phyloP scores from a whole-genome alignment of 2,888 invertebrate species.

The Carcina quercana region DNA sequence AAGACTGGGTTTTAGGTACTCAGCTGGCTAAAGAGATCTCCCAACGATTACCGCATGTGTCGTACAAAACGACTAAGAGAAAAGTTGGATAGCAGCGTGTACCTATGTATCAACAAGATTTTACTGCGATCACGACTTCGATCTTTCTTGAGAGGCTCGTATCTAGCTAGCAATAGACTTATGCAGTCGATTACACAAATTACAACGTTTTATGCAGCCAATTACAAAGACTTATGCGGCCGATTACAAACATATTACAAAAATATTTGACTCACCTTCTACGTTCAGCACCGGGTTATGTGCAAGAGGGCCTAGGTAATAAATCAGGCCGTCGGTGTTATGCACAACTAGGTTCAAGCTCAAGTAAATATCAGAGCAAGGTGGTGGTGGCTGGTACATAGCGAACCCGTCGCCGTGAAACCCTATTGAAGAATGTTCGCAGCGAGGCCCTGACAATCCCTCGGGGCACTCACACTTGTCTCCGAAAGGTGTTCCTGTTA shows the following conservation, averaged over 20 bases:
- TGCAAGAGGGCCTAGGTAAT: conserved; percentile 91
- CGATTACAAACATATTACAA: conserved; percentile 10
- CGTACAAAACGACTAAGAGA: too few relatives aligned
- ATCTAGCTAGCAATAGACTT: too few relatives aligned
- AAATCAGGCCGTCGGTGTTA: conserved; percentile 85
- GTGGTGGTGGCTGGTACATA: conserved; percentile 90
- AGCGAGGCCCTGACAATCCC: conserved; percentile 89
- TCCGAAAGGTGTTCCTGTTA: conserved; percentile 69
- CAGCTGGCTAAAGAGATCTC: too few relatives aligned
- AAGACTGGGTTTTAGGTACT: too few relatives aligned
- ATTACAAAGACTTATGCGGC: too few relatives aligned
- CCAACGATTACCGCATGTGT: too few relatives aligned
- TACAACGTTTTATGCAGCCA: too few relatives aligned
- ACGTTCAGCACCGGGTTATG: conserved; percentile 77
- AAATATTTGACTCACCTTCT: conserved; percentile 73
- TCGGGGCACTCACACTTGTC: conserved; percentile 87
- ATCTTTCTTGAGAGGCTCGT: too few relatives aligned
- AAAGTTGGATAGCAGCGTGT: too few relatives aligned
- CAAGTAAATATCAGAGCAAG: conserved; percentile 89
- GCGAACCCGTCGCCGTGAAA: conserved; percentile 96
- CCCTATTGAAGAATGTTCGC: conserved; percentile 91
- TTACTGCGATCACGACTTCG: too few relatives aligned
- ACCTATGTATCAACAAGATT: too few relatives aligned
- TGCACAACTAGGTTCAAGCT: conserved; percentile 87
- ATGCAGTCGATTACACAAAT: too few relatives aligned